These are phyloP conservation scores for Phenganax subtilis DNA, from an alignment of 92 coral and sea anemone species.

Conservation along the genomic window DNA sequence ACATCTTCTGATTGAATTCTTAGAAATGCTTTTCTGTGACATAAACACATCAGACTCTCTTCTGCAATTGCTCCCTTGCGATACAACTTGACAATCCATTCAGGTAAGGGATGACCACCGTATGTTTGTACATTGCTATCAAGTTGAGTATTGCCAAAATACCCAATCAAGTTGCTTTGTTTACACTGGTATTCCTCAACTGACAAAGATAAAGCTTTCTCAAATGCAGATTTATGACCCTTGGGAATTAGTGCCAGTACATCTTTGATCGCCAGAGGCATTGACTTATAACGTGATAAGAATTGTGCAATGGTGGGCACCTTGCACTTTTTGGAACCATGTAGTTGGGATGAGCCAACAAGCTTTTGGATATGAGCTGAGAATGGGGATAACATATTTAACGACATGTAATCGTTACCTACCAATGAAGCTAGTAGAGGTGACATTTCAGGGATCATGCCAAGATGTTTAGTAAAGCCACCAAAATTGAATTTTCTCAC, in stretches of 20 bases:
- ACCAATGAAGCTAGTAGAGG: constrained; percentile 80
- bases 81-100: constrained; percentile 53
- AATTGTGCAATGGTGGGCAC: constrained; percentile 54
- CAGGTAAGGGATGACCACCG: constrained; percentile 41
- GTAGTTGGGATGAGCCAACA: neutral
- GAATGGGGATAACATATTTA: constrained; percentile 50
- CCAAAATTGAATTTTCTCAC: constrained; percentile 52
- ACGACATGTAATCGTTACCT: constrained; percentile 76
- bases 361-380: neutral
- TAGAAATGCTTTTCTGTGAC: constrained; percentile 50
- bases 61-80: constrained; percentile 62
- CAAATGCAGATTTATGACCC: constrained; percentile 8
- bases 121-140: constrained; percentile 43
- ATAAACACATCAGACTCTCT: constrained; percentile 46
- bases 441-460: constrained; percentile 47
- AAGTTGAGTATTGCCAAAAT: constrained; percentile 46
- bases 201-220: constrained; percentile 52
- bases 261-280: constrained; percentile 46
- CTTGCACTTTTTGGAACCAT: neutral
- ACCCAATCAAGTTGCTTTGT: constrained; percentile 44
- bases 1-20: constrained; percentile 60
- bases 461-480: constrained; percentile 55
- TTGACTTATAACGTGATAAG: constrained; percentile 42
- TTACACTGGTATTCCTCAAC: constrained; percentile 58
- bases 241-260: constrained; percentile 40